These are phyloP conservation scores for Myxocyprinus asiaticus DNA, from an alignment of 2,113 vertebrate genomes.

Conservation along the genomic window DNA sequence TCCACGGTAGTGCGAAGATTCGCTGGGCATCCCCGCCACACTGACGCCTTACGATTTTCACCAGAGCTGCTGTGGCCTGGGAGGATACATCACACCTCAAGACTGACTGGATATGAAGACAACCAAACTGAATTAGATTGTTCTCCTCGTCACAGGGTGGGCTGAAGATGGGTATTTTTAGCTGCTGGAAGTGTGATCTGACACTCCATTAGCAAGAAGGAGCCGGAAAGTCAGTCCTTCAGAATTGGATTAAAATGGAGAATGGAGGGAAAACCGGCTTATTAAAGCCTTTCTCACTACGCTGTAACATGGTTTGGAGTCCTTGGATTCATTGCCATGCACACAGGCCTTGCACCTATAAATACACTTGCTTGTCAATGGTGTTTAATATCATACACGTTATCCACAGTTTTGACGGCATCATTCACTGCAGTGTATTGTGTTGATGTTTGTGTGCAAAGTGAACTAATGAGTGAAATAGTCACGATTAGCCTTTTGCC, in stretches of 20 bases:
- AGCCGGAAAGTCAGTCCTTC: slow-evolving; percentile 59
- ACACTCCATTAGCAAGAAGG: slow-evolving; percentile 59
- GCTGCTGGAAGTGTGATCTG: slow-evolving; percentile 61
- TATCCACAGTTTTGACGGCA: background rate
- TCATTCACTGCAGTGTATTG: background rate
- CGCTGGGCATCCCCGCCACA: background rate
- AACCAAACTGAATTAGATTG: slow-evolving; percentile 58
- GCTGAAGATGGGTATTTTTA: slow-evolving; percentile 64
- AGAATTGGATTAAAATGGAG: slow-evolving; percentile 64
- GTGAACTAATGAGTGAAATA: background rate
- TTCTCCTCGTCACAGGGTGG: slow-evolving; percentile 43
- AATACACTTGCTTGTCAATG: slow-evolving; percentile 31
- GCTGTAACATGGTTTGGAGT: slow-evolving; percentile 39
- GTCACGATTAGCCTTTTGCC: background rate
- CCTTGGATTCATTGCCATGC: slow-evolving; percentile 27
- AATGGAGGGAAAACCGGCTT: slow-evolving; percentile 56
- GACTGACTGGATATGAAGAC: background rate
- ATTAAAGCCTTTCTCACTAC: slow-evolving; percentile 40
- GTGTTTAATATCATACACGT: slow-evolving; percentile 28
- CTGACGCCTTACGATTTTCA: background rate
- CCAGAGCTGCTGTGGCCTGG: slow-evolving; percentile 11
- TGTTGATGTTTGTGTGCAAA: background rate
- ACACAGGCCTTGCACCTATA: slow-evolving; percentile 30
- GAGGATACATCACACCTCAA: slow-evolving; percentile 1
- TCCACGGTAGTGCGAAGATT: background rate